Base-by-base conservation (phyloP, 2,888 invertebrate species). In the Eilema griseolum region DNA sequence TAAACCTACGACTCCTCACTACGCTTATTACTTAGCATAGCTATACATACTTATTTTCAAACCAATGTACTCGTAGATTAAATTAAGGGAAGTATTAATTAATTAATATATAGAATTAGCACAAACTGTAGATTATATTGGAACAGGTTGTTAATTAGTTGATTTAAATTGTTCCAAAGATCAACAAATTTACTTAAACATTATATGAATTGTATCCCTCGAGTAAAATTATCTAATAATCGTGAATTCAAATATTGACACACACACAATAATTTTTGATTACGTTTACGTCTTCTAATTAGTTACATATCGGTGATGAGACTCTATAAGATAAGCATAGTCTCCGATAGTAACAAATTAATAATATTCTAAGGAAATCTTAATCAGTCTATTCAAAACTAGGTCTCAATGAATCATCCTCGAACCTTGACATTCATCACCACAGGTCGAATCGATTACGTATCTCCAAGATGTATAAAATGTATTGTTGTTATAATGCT, bases 391-490 rank as follows among this genome's bases (percentile, higher is more conserved):
- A 52, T 52, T 52, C 10, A n/a, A 52, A 52, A 52, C n/a, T 52
- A 52, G 52, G 52, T 52, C 52, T 52, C 52, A 52, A 52, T n/a
- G 52, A 52, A 52, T 52, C n/a, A 52, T 10, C 52, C 52, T 8
- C 28, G 24, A 63, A 64, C 71, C 78, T 78, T 81, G 81, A 80
- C 81, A 73, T 69, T 76, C 71, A 68, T 65, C 28, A 56, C 56
- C 33, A 65, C 64, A 66, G 56, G 57, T 41, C 60, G 31, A 76
- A 64, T 76, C 63, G 37, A 70, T 76, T 73, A 72, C 52, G 56
- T 72, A 60, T 66, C 75, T 72, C 57, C 26, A 57, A 74, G 68
- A 72, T 73, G 63, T 68, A 71, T 24, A 31, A 46, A 41, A 57
- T 61, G 59, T 69, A 72, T 72, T 72, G 72, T 73, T 71, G 72